Evolutionary conservation across 2,888 invertebrate genomes (phyloP).

Genomic region (Ditula angustiorana): DNA sequence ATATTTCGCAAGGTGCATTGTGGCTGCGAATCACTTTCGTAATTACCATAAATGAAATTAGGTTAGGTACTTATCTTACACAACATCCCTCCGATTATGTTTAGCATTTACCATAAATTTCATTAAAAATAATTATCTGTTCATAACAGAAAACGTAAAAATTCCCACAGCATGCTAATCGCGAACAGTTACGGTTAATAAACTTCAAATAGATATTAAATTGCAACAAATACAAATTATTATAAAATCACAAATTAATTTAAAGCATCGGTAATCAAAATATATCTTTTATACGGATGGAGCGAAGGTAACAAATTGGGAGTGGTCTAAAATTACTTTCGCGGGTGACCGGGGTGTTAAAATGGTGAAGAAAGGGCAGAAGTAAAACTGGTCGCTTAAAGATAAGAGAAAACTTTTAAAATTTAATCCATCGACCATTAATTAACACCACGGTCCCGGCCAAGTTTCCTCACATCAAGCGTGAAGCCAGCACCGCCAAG

Average conservation of each 20-base stretch:
- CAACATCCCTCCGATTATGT: too few species aligned
- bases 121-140: too few species aligned
- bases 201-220: neutral
- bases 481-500: slow-evolving; percentile 61
- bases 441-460: slow-evolving; percentile 34
- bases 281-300: neutral
- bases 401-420: neutral
- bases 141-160: neutral
- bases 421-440: slow-evolving; percentile 3
- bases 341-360: too few species aligned
- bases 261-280: slow-evolving; percentile 8
- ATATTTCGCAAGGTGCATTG: too few species aligned
- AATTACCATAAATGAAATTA: too few species aligned
- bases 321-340: slow-evolving; percentile 4
- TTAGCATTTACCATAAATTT: too few species aligned
- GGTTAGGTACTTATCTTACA: too few species aligned
- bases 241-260: neutral
- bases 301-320: slow-evolving; percentile 11
- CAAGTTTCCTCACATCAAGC: slow-evolving; percentile 63
- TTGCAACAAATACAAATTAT: neutral
- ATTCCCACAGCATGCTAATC: too few species aligned
- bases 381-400: neutral
- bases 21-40: too few species aligned
- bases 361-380: neutral
- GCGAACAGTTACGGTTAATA: neutral